Conservation (phyloP, 2,797 vertebrate genomes). For the Clangula hyemalis region DNA sequence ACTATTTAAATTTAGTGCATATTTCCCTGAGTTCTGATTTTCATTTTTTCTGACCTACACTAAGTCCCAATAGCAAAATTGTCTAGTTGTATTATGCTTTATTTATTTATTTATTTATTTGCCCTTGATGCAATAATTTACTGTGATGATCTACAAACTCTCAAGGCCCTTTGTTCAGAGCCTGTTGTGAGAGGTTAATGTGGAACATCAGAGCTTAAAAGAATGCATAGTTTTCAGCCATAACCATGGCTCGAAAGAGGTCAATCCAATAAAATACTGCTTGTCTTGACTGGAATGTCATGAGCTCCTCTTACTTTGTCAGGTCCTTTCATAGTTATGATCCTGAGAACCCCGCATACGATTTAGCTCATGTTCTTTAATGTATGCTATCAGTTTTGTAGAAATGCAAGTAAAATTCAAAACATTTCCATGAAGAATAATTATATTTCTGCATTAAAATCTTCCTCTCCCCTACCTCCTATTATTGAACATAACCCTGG, state of each 20-base stretch:
- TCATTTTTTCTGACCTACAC: not conserved
- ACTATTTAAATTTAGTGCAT: not conserved
- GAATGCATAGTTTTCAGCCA: constrained; percentile 26
- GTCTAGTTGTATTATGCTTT: not conserved
- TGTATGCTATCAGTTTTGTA: not conserved
- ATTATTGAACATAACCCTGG: not conserved
- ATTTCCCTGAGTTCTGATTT: constrained; percentile 10
- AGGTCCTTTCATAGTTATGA: not conserved
- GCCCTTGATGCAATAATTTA: not conserved
- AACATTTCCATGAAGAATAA: not conserved
- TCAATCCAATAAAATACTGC: constrained; percentile 44
- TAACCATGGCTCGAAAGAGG: constrained; percentile 25
- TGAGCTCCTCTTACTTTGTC: constrained; percentile 11
- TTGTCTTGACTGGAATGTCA: not conserved
- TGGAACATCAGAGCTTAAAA: constrained; percentile 41
- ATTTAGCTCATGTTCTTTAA: not conserved
- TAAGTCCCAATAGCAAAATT: constrained; percentile 11
- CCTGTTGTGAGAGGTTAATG: constrained; percentile 36
- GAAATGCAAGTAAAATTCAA: not conserved
- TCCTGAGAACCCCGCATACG: not conserved
- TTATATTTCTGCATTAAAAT: not conserved
- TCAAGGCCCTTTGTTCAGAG: constrained; percentile 31
- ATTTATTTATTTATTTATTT: not conserved
- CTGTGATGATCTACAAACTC: constrained; percentile 17
- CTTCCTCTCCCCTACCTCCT: not conserved